Percentiles rank a stretch among this genome's conserved stretches.
Evolutionary conservation across 2,797 vertebrate species (phyloP).

Genomic region (Phrynocephalus vlangalii): DNA sequence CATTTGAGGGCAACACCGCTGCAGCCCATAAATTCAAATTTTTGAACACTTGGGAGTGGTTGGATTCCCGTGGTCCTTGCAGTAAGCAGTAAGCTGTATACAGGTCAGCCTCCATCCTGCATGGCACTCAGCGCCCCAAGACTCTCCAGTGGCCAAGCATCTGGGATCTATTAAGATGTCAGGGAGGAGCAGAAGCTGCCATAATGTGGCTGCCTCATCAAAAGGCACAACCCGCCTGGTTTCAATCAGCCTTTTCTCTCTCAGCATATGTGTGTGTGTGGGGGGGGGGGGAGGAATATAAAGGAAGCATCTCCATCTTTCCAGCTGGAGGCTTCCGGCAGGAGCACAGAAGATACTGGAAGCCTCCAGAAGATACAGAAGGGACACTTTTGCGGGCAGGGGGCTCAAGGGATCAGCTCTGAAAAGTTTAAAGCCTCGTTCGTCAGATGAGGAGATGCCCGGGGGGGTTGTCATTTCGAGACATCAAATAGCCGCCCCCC

Average conservation of each 20-base stretch:
- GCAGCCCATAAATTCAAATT: too few species aligned
- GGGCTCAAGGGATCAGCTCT: too few species aligned
- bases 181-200: slow-evolving; percentile 13
- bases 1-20: too few species aligned
- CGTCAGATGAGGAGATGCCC: neutral
- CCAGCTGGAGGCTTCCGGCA: neutral
- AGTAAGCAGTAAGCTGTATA: too few species aligned
- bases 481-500: too few species aligned
- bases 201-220: neutral
- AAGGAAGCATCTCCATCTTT: neutral
- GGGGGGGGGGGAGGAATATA: neutral
- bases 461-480: neutral
- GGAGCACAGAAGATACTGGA: neutral
- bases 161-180: slow-evolving; percentile 21
- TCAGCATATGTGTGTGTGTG: neutral
- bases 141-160: neutral
- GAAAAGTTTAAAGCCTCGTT: too few species aligned
- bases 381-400: neutral
- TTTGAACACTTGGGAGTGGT: too few species aligned
- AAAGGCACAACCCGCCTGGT: slow-evolving; percentile 6
- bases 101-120: neutral
- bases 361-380: neutral
- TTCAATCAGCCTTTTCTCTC: slow-evolving; percentile 22
- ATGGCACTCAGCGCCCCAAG: neutral
- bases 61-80: too few species aligned